Conservation (phyloP, 2,113 vertebrate species). For the Syngnathus typhle region DNA sequence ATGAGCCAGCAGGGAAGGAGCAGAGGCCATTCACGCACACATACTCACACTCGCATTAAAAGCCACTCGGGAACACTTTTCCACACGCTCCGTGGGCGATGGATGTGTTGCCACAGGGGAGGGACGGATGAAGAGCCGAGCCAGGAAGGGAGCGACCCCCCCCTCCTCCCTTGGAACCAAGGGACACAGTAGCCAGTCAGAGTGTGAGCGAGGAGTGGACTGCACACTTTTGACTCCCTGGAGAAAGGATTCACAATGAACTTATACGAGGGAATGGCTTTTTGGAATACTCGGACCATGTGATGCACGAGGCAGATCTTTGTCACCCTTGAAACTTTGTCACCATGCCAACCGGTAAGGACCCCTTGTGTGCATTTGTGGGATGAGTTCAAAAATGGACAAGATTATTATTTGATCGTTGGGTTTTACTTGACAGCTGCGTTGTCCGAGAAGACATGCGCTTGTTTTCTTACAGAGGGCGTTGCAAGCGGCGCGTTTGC, state of each 20-base stretch:
- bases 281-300: constrained; percentile 58
- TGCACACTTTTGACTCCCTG: constrained; percentile 17
- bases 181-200: constrained; percentile 6
- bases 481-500: constrained; percentile 37
- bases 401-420: constrained; percentile 12
- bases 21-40: constrained; percentile 66
- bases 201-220: constrained; percentile 19
- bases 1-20: constrained; percentile 60
- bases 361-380: background rate
- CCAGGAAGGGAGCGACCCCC: constrained; percentile 18
- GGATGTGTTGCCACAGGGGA: constrained; percentile 40
- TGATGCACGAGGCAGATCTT: constrained; percentile 26
- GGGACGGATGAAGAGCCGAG: constrained; percentile 28
- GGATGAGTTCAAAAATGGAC: background rate
- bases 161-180: constrained; percentile 30
- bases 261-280: constrained; percentile 29
- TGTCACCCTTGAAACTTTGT: background rate
- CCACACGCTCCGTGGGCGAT: constrained; percentile 46
- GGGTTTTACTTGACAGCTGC: constrained; percentile 34
- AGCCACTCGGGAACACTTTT: constrained; percentile 48
- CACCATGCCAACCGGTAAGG: constrained; percentile 68
- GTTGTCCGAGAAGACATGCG: constrained; percentile 23
- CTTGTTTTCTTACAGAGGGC: constrained; percentile 36
- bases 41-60: constrained; percentile 32
- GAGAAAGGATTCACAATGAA: constrained; percentile 32